Percentiles rank a stretch among this genome's conserved stretches.
These are phyloP conservation scores for Limnothrissa miodon DNA, from an alignment of 2,113 vertebrate genomes.

Conservation along the genomic window DNA sequence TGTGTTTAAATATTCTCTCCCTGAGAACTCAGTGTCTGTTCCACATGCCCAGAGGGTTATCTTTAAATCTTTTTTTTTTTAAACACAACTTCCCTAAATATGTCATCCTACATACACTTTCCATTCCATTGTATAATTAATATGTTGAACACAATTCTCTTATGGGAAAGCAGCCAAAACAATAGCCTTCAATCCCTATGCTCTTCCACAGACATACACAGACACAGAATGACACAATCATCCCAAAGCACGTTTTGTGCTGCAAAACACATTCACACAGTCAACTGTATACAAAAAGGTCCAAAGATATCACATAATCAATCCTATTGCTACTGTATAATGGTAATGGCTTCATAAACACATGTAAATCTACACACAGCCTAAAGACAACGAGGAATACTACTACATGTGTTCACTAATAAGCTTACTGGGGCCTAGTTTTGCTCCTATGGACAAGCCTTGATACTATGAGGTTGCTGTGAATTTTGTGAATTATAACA, in stretches of 20 bases:
- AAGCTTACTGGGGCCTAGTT: not conserved
- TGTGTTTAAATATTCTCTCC: not conserved
- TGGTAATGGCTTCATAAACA: not conserved
- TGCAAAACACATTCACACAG: slow-evolving; percentile 11
- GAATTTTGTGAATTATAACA: not conserved
- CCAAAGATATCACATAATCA: not conserved
- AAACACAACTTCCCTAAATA: not conserved
- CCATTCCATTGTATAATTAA: not conserved
- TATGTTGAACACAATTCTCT: not conserved
- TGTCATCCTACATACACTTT: not conserved
- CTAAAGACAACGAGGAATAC: not conserved
- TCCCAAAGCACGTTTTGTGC: not conserved
- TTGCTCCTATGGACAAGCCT: not conserved
- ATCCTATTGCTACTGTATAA: slow-evolving; percentile 6
- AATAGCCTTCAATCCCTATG: not conserved
- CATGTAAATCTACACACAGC: not conserved
- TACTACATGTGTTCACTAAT: not conserved
- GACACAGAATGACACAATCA: not conserved
- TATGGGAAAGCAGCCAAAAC: not conserved
- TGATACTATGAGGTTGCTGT: not conserved
- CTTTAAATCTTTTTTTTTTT: not conserved
- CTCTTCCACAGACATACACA: not conserved
- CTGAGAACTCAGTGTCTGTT: not conserved
- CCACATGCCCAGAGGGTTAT: not conserved
- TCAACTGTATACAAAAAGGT: not conserved